Percentiles rank a stretch among this genome's conserved stretches.
These are phyloP conservation scores for Leptopilina boulardi DNA, from an alignment of 1,140 invertebrate genomes.

Conservation along the genomic window DNA sequence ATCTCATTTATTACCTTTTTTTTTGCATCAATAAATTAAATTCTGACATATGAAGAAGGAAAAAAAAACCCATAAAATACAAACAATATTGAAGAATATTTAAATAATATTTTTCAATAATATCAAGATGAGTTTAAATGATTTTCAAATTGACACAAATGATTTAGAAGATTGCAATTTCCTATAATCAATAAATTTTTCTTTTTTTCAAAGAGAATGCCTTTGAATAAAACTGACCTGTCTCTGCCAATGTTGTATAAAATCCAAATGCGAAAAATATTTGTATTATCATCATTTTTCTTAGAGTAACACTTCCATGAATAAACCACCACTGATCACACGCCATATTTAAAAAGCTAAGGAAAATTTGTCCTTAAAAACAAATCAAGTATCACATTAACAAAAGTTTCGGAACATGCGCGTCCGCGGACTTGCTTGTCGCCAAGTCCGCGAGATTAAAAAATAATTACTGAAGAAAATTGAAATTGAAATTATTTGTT, in stretches of 20 bases:
- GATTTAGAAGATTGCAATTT: too few relatives aligned
- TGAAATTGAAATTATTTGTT: too few relatives aligned
- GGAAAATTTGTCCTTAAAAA: slow-evolving; percentile 6
- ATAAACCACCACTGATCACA: slow-evolving; percentile 62
- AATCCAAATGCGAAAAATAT: slow-evolving; percentile 26
- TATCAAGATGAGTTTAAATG: too few relatives aligned
- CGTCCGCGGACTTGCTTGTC: slow-evolving; percentile 30
- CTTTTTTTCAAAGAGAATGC: background rate
- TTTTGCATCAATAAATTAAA: too few relatives aligned
- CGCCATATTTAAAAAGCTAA: slow-evolving; percentile 61
- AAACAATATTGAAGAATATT: too few relatives aligned
- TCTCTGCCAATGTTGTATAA: background rate
- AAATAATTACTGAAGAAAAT: background rate
- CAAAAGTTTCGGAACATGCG: background rate
- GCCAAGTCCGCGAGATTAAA: slow-evolving; percentile 7
- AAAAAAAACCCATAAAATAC: too few relatives aligned
- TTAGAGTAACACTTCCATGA: slow-evolving; percentile 37
- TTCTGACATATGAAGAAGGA: too few relatives aligned
- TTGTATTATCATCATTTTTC: slow-evolving; percentile 19
- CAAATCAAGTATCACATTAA: background rate
- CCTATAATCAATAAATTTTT: background rate
- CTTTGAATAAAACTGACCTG: slow-evolving; percentile 6
- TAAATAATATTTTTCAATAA: too few relatives aligned
- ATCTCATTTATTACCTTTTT: too few relatives aligned
- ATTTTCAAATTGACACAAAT: background rate